Evolutionary conservation across 2,888 invertebrate genomes (phyloP), one percentile per base, ranked within the genome.

Genomic region (Drosophila peninsularis): DNA sequence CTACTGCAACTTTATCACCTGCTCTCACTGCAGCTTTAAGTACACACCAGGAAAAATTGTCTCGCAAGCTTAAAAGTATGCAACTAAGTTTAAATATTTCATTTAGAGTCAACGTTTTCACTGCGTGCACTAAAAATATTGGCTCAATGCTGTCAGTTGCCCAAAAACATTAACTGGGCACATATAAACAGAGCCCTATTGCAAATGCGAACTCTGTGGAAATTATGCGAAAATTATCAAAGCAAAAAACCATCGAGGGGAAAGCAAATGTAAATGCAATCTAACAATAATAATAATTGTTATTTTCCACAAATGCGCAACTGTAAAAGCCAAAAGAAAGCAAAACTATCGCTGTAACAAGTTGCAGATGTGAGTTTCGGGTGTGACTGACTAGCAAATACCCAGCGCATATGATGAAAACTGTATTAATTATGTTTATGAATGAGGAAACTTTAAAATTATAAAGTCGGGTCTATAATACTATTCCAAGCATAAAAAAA

Each of bases 281-380:
- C 58, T 49, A 56, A 67, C 41, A 63, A 71, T 65, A 71, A 75
- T 67, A 75, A 75, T 75, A 68, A 64, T 61, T 44, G 67, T 62
- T 50, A 42, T 52, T 57, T 71, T 37, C 47, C 32, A 37, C 49
- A 45, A 56, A 50, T 64, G 58, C 58, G 27, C 68, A 68, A 67
- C 67, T 75, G 76, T 56, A 58, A 53, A 49, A 75, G 67, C 76
- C 30, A 47, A 30, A 17, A 1, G 6, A 60, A 62, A 58, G 41
- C 61, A 54, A 53, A 50, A 21, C 36, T 44, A 42, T 32, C 14
- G 9, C 9, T 19, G 10, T 5, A 49, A 34, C 34, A 2, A 13
- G 32, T 2, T 19, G 49, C 13, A 32, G 6, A 4, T n/a, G 14
- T n/a, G 9, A 6, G 5, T n/a, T 9, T 10, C 5, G 47, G 17